Percentiles rank a stretch among this genome's conserved stretches.
Conservation (phyloP, 2,888 invertebrate genomes). For the Pedicia rivosa region DNA sequence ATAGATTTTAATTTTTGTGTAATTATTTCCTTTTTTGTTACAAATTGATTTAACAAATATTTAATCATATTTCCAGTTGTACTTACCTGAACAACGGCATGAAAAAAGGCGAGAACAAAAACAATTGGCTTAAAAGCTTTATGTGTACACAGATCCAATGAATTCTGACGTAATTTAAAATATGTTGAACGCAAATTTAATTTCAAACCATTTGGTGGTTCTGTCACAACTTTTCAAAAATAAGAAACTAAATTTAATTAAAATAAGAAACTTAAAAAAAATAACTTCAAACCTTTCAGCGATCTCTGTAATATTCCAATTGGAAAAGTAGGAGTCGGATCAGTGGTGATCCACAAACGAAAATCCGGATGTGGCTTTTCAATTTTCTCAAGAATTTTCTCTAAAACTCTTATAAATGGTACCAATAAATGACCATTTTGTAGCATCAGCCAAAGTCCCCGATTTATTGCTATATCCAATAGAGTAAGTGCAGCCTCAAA, state of each 20-base stretch:
- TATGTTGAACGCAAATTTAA: conserved; percentile 78
- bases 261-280: not conserved
- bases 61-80: conserved; percentile 2
- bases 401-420: conserved; percentile 60
- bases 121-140: conserved; percentile 63
- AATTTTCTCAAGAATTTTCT: conserved; percentile 67
- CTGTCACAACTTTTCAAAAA: conserved; percentile 61
- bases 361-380: conserved; percentile 79
- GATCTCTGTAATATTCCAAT: conserved; percentile 78
- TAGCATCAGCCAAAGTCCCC: conserved; percentile 82
- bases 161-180: conserved; percentile 63
- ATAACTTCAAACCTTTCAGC: conserved; percentile 44
- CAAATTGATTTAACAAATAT: not conserved
- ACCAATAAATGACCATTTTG: conserved; percentile 84
- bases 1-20: not conserved
- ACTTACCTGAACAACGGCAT: conserved; percentile 72
- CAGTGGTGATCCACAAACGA: conserved; percentile 84
- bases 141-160: conserved; percentile 58
- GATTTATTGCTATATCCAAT: conserved; percentile 47
- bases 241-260: conserved; percentile 1
- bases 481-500: conserved; percentile 49
- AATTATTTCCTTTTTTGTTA: not conserved
- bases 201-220: conserved; percentile 83
- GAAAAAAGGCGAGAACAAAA: conserved; percentile 83
- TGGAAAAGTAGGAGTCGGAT: conserved; percentile 73